phyloP scores from a whole-genome alignment of 2,888 invertebrate genomes.

The Blera fallax region DNA sequence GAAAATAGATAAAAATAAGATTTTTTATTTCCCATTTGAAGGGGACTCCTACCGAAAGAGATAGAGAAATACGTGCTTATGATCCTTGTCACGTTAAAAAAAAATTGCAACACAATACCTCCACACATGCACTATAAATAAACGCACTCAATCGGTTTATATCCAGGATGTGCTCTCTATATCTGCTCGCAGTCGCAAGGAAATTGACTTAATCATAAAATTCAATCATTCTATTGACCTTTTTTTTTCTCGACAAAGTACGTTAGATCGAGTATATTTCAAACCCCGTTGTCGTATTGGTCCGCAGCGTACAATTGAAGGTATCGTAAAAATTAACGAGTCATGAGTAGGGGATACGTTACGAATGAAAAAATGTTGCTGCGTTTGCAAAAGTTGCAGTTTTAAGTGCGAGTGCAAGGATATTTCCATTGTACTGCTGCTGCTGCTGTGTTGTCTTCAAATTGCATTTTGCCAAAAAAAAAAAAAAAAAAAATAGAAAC shows the following conservation, averaged over 20 bases:
- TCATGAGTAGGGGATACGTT: slow-evolving; percentile 6
- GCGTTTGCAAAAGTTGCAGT: slow-evolving; percentile 41
- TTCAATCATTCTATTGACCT: slow-evolving; percentile 74
- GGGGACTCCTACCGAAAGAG: background rate
- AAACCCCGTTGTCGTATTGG: slow-evolving; percentile 41
- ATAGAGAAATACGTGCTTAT: slow-evolving; percentile 39
- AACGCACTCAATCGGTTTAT: slow-evolving; percentile 62
- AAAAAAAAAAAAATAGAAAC: background rate
- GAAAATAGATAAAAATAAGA: slow-evolving; percentile 41
- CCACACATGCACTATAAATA: slow-evolving; percentile 40
- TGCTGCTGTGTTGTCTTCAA: slow-evolving; percentile 3
- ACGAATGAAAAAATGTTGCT: slow-evolving; percentile 9
- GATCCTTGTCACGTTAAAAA: slow-evolving; percentile 51
- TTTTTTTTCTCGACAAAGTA: slow-evolving; percentile 29
- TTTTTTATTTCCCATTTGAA: slow-evolving; percentile 14
- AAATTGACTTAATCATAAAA: slow-evolving; percentile 74
- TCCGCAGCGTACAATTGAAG: slow-evolving; percentile 62
- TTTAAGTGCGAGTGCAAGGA: background rate
- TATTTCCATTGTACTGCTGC: slow-evolving; percentile 42
- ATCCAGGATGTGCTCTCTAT: slow-evolving; percentile 56
- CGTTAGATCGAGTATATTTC: slow-evolving; percentile 3
- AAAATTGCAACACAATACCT: slow-evolving; percentile 20
- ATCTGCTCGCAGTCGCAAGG: slow-evolving; percentile 31
- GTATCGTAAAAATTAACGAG: slow-evolving; percentile 70
- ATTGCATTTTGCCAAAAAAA: slow-evolving; percentile 21